These are phyloP conservation scores for Protonibea diacanthus DNA, from an alignment of 2,797 vertebrate species.

Conservation along the genomic window DNA sequence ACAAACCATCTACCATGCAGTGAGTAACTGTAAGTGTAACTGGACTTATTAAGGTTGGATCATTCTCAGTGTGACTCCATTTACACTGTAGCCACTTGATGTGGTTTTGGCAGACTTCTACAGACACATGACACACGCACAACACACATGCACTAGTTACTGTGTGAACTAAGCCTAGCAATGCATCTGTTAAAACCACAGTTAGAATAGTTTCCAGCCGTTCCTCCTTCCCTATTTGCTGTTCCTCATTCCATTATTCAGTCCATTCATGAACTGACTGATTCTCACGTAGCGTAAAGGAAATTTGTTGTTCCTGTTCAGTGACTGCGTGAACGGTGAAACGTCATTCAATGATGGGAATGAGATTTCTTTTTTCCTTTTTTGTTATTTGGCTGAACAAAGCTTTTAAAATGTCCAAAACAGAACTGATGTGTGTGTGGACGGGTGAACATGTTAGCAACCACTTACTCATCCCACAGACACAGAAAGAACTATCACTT, in stretches of 20 bases:
- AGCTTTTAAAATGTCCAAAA: no score
- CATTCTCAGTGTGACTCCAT: neutral
- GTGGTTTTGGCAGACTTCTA: neutral
- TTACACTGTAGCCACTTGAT: neutral
- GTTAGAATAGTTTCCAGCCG: neutral
- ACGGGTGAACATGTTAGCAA: no score
- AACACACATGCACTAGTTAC: neutral
- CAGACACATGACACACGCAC: neutral
- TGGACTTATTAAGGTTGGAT: neutral
- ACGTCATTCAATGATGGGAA: neutral
- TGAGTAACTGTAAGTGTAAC: no score
- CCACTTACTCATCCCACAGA: no score
- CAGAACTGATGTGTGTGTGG: no score
- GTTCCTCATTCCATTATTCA: constrained; percentile 42
- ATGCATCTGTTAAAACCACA: neutral
- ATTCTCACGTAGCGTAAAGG: neutral
- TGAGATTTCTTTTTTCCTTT: no score
- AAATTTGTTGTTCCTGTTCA: constrained; percentile 22
- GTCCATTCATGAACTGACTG: constrained; percentile 15
- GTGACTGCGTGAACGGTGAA: neutral
- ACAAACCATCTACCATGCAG: neutral
- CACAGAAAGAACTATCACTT: no score
- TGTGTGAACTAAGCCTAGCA: neutral
- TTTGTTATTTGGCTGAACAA: no score
- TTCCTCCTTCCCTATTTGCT: neutral